Evolutionary conservation across 2,113 vertebrate species (phyloP).

Genomic region (Heteronetta atricapilla): DNA sequence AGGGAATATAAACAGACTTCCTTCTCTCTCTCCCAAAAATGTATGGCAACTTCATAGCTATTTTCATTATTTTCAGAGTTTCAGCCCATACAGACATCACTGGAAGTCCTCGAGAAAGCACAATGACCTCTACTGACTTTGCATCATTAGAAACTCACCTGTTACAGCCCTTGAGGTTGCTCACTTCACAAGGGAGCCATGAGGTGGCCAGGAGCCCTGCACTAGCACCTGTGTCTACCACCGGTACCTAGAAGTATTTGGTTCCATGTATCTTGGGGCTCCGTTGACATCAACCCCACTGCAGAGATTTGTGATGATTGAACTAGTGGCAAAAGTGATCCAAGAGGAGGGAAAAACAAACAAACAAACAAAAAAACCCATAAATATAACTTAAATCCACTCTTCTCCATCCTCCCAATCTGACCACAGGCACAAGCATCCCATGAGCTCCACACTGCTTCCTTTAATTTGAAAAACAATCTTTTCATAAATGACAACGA

Average conservation of each 20-base stretch:
- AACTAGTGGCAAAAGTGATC: neutral
- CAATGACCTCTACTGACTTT: accelerated
- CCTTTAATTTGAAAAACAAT: neutral
- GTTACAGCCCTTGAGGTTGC: too few relatives aligned
- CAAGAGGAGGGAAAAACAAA: neutral
- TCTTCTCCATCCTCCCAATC: too few relatives aligned
- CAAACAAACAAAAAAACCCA: too few relatives aligned
- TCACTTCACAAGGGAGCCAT: neutral
- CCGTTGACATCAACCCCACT: neutral
- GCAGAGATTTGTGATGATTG: neutral
- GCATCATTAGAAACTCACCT: neutral
- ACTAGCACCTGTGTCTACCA: neutral
- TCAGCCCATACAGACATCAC: too few relatives aligned
- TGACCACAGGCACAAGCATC: neutral
- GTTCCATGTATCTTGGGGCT: accelerated
- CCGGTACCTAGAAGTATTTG: neutral
- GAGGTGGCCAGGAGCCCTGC: too few relatives aligned
- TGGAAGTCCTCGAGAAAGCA: neutral
- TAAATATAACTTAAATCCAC: neutral
- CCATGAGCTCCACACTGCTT: neutral
- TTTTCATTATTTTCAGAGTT: neutral
- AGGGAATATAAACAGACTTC: neutral
- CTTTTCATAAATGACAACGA: neutral
- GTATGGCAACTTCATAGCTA: neutral
- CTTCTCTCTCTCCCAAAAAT: neutral